A percentile compares a stretch with the other conserved stretches of the same genome.
phyloP scores from a whole-genome alignment of 1,140 invertebrate species.

The Zaprionus inermis region DNA sequence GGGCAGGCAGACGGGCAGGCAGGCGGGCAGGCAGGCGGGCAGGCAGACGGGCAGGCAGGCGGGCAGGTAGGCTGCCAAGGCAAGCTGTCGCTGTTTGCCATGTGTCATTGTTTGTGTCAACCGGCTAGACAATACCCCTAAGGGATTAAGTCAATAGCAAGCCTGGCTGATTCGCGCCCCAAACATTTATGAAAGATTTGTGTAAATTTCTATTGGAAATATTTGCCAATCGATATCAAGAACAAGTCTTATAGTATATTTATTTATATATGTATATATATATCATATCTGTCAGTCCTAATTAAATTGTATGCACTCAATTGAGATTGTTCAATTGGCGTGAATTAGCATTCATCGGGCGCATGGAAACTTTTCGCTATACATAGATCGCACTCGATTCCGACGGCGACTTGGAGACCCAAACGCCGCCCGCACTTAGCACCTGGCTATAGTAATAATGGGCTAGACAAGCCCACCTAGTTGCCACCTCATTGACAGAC shows the following conservation, averaged over 20 bases:
- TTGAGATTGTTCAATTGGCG: constrained; percentile 41
- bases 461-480: constrained; percentile 19
- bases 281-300: constrained; percentile 26
- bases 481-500: constrained; percentile 29
- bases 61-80: too few relatives aligned
- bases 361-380: constrained; percentile 42
- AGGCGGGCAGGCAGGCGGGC: too few relatives aligned
- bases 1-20: too few relatives aligned
- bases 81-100: neutral
- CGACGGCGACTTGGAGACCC: constrained; percentile 13
- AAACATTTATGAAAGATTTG: constrained; percentile 31
- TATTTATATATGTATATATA: neutral
- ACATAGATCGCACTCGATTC: too few relatives aligned
- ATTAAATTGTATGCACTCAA: constrained; percentile 55
- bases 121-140: constrained; percentile 4
- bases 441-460: constrained; percentile 2
- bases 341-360: constrained; percentile 33
- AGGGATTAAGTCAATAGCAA: constrained; percentile 16
- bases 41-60: too few relatives aligned
- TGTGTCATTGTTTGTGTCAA: constrained; percentile 43
- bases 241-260: neutral
- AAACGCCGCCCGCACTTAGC: constrained; percentile 16
- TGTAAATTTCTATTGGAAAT: constrained; percentile 33
- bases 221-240: constrained; percentile 35
- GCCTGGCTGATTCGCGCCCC: neutral